Percentiles rank a stretch among this genome's conserved stretches.
These are phyloP conservation scores for Melanotaenia pygmaea DNA, from an alignment of 2,797 vertebrate genomes.

Conservation along the genomic window DNA sequence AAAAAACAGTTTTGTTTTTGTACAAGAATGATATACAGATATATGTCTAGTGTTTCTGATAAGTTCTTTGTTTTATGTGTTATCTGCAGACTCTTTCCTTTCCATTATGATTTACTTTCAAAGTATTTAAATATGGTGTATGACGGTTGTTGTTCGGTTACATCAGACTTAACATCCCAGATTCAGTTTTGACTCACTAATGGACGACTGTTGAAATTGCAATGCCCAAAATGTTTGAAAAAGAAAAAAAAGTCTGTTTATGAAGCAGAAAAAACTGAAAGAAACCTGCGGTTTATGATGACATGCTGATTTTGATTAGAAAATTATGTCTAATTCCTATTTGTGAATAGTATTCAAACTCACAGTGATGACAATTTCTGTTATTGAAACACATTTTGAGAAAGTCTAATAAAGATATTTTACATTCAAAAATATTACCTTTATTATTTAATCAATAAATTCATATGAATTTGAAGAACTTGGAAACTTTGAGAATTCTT, in stretches of 20 bases:
- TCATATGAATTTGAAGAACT: not conserved
- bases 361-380: conserved; percentile 78
- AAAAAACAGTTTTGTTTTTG: conserved; percentile 64
- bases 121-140: conserved; percentile 69
- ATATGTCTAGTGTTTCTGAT: conserved; percentile 76
- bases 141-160: conserved; percentile 72
- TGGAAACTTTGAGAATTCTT: not conserved
- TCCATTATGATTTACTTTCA: conserved; percentile 67
- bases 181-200: conserved; percentile 67
- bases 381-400: conserved; percentile 81
- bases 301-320: conserved; percentile 70
- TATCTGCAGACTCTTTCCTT: conserved; percentile 64
- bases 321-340: conserved; percentile 70
- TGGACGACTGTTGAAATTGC: conserved; percentile 64
- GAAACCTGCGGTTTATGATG: conserved; percentile 60
- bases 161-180: conserved; percentile 60
- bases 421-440: conserved; percentile 72
- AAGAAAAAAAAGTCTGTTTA: conserved; percentile 55
- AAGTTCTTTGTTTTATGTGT: conserved; percentile 76
- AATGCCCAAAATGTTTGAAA: conserved; percentile 52
- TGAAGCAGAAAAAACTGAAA: conserved; percentile 58
- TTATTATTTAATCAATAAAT: conserved; percentile 24
- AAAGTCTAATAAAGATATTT: conserved; percentile 82
- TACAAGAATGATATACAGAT: conserved; percentile 75
- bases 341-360: conserved; percentile 77